Base-by-base conservation (phyloP, 2,797 vertebrate species). In the Columba guinea region DNA sequence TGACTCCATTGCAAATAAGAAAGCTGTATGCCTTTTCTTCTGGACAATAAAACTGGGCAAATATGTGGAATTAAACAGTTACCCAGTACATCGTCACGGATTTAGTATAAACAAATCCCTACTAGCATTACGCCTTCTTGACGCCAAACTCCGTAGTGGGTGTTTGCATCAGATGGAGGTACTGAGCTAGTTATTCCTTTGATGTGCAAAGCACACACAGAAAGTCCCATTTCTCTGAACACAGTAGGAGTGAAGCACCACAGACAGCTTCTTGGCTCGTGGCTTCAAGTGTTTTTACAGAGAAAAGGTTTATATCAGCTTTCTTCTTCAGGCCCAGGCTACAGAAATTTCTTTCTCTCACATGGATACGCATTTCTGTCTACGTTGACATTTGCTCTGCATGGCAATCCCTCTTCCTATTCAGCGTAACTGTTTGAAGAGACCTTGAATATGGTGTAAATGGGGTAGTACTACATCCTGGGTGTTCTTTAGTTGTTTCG, bases 201-300 rank as follows among this genome's bases (percentile, higher is more conserved):
- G 90, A 95, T 95, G 95, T 95, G 84, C 74, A 92, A 73, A 95
- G 84, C 81, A 19, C 81, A 82, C 83, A 76, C 5, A 83, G 68
- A 95, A 92, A 95, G 90, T 89, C 85, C 77, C 2, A 3, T 91
- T 97, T 93, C 90, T 93, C 90, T 82, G 83, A 95, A 79, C 79
- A 75, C 92, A 79, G 92, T 93, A 94, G 82, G 87, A 86, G 71
- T 64, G 59, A 78, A 76, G 80, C 52, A 79, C 78, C 74, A 77
- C n/a, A 96, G 95, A 87, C 94, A 95, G 95, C 63, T 96, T 96
- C 93, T 96, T 97, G 95, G 96, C 95, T 92, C 28, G 0, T 9
- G 79, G 70, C 81, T 95, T 58, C 41, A 34, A 88, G 65, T 73
- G 69, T 65, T 91, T 89, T 60, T 92, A 48, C 81, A 76, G 85